Evolutionary conservation across 2,797 vertebrate genomes (phyloP), one percentile per base, ranked within the genome.

Genomic region (Aratinga solstitialis): DNA sequence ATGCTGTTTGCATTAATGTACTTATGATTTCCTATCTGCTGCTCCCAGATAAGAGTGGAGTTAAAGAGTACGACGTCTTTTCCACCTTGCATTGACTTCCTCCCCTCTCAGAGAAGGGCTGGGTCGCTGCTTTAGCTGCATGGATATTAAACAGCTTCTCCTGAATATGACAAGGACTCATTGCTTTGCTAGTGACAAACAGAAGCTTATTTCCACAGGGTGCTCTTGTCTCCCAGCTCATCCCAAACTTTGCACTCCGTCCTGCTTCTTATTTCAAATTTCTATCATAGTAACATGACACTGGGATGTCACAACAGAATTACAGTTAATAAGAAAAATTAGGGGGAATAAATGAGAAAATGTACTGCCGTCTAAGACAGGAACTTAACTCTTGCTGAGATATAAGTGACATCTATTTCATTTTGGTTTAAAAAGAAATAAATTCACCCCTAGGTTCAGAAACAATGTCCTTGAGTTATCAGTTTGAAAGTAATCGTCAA

Each of bases 261-360:
- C 66, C 58, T 50, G 85, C 69, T 79, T 27, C 87, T 83, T 83
- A 69, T 61, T 85, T 81, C 74, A 89, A 94, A 73, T 84, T 43
- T 84, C 93, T 94, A 5, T 72, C 72, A 56, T 83, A 73, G 61
- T 76, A 90, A 90, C 7, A 53, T 84, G 94, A 94, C 94, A 92
- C 58, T 4, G 23, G 30, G 71, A 92, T 95, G 95, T 95, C 95
- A 89, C 74, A 94, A 96, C 78, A 86, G 89, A 97, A 91, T 84
- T 94, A 88, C 84, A 95, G 88, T 94, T 94, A 96, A 94, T 95
- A 89, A 89, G 88, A 94, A 95, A 94, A 95, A 95, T 94, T 83
- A 89, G 73, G 72, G 95, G 72, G 90, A 90, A 82, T 38, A 86
- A 84, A 85, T 69, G 90, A 85, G 86, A 76, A 95, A 96, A 81